Percentiles rank a stretch among this genome's conserved stretches.
phyloP scores from a whole-genome alignment of 1,140 invertebrate genomes.

The Achroia grisella region DNA sequence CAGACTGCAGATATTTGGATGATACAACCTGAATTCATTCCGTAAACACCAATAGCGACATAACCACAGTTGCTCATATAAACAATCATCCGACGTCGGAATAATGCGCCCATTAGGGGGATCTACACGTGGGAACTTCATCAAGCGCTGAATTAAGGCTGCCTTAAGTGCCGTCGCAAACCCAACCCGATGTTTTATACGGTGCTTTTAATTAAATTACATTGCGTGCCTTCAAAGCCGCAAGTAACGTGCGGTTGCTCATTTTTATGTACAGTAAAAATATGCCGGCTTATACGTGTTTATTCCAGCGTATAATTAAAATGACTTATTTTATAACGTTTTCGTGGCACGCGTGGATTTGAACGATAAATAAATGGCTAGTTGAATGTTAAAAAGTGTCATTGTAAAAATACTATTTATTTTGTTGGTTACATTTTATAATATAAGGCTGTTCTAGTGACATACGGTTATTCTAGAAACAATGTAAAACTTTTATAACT shows the following conservation, averaged over 20 bases:
- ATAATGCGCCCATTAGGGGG: slow-evolving; percentile 51
- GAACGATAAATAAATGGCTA: neutral
- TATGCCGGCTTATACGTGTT: slow-evolving; percentile 6
- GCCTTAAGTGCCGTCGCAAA: slow-evolving; percentile 44
- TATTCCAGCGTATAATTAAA: slow-evolving; percentile 10
- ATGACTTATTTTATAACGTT: slow-evolving; percentile 11
- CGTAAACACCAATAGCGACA: slow-evolving; percentile 17
- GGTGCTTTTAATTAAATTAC: slow-evolving; percentile 62
- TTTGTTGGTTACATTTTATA: neutral
- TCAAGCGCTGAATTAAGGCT: slow-evolving; percentile 48
- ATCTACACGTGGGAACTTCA: slow-evolving; percentile 50
- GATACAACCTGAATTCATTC: neutral
- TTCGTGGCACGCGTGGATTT: slow-evolving; percentile 5
- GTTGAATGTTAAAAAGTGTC: neutral
- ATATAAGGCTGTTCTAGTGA: too few relatives aligned
- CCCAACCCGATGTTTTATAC: slow-evolving; percentile 49
- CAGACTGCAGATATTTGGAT: too few relatives aligned
- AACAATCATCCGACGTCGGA: slow-evolving; percentile 36
- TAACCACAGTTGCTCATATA: slow-evolving; percentile 21
- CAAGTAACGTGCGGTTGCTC: slow-evolving; percentile 23
- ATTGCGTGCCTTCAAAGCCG: slow-evolving; percentile 49
- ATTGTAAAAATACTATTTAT: neutral
- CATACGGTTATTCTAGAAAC: too few relatives aligned
- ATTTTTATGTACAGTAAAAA: slow-evolving; percentile 13
- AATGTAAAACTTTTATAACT: too few relatives aligned